Base-by-base conservation (phyloP, 2,888 invertebrate species). In the Drosophila stalkeri region DNA sequence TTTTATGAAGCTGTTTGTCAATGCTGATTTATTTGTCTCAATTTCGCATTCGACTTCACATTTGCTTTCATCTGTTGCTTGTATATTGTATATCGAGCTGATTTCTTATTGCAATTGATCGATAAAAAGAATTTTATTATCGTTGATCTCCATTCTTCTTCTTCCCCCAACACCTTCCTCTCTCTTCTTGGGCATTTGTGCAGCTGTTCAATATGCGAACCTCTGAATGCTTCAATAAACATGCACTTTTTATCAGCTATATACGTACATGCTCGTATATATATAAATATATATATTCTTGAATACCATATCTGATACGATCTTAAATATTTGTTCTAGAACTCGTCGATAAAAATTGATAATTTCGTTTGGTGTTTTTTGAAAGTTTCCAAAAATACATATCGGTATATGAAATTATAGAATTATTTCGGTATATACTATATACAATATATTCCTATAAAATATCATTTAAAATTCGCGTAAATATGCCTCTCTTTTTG, bases 11-110 rank as follows among this genome's bases (percentile, higher is more conserved):
- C 47, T 70, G 68, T 74, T 79, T 69, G 74, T 69, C 77, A 85
- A 85, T 86, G 77, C 49, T 77, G 82, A 83, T 85, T 88, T 82
- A 87, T 83, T 71, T 65, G 33, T 39, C 55, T 54, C 64, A 64
- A 47, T 41, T 55, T 52, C 35, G 35, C 33, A 33, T 47, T 27
- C 27, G 49, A n/a, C 12, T 18, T 37, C 41, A 59, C 56, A 47
- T 37, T 60, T 43, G 4, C 8, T 41, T 31, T 23, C 27, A 23
- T 23, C 23, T 14, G 23, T 23, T 23, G 16, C 9, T 27, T 27
- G 27, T 6, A 6, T 27, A 6, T 27, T 14, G 49, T 56, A 43
- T 41, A 60, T 64, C 60, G 41, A n/a, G 27, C 44, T 39, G 39
- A 52, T 14, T 39, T 46, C 12, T 55, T 55, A 39, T 59, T 75